Conservation (phyloP, 1,140 invertebrate genomes). For the Caenorhabditis remanei region DNA sequence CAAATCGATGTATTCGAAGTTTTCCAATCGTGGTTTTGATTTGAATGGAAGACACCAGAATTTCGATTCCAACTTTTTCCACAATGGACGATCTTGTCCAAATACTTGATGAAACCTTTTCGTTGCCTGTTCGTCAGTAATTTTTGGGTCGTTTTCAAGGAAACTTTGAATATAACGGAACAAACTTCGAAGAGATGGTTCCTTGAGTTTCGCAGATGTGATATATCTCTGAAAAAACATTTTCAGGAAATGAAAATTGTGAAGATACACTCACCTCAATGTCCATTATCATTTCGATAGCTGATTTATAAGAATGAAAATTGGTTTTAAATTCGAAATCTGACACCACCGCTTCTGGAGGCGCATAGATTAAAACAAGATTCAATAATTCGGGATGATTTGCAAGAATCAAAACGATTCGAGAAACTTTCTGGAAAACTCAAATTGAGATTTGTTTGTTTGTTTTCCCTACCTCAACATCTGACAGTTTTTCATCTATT, state of each 20-base stretch:
- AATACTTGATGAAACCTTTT: slow-evolving; percentile 31
- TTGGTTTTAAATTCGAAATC: background rate
- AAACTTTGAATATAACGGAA: slow-evolving; percentile 22
- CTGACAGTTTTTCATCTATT: background rate
- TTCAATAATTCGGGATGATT: slow-evolving; percentile 11
- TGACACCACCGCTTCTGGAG: slow-evolving; percentile 16
- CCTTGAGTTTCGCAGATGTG: slow-evolving; percentile 30
- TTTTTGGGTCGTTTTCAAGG: background rate
- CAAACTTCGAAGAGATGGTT: background rate
- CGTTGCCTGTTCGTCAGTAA: slow-evolving; percentile 17
- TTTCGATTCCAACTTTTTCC: slow-evolving; percentile 25
- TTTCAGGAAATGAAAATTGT: background rate
- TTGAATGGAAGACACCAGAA: slow-evolving; percentile 38
- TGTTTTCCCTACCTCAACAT: background rate
- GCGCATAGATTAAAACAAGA: background rate
- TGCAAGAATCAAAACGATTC: background rate
- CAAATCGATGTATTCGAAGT: slow-evolving; percentile 38
- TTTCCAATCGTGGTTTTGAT: background rate
- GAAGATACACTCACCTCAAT: background rate
- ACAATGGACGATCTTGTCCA: slow-evolving; percentile 29
- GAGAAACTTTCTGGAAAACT: slow-evolving; percentile 18
- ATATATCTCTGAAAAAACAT: background rate
- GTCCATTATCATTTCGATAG: slow-evolving; percentile 30
- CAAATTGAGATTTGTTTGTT: background rate
- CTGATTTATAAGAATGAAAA: slow-evolving; percentile 21